A percentile compares a stretch with the other conserved stretches of the same genome.
Evolutionary conservation across 1,140 invertebrate genomes (phyloP).

Genomic region (Druon quercuslanigerum): DNA sequence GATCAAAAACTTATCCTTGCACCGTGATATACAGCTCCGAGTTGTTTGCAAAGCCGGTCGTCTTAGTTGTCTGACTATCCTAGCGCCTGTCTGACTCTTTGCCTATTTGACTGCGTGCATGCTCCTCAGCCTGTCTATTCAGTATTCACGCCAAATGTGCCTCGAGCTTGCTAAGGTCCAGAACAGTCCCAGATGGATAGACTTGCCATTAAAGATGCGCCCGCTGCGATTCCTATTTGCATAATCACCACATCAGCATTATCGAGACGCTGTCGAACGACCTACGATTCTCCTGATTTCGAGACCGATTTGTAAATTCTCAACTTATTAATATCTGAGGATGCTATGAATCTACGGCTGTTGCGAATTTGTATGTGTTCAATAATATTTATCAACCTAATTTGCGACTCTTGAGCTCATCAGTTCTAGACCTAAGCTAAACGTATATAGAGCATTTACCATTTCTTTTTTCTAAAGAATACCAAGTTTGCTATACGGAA

Average conservation of each 20-base stretch:
- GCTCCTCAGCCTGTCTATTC: slow-evolving; percentile 49
- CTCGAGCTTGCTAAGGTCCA: slow-evolving; percentile 37
- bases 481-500: no score
- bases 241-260: slow-evolving; percentile 65
- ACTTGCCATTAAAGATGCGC: slow-evolving; percentile 69
- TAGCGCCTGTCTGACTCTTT: slow-evolving; percentile 49
- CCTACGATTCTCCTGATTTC: no score
- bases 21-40: slow-evolving; percentile 68
- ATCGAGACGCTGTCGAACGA: slow-evolving; percentile 50
- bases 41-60: slow-evolving; percentile 56
- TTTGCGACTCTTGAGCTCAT: no score
- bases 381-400: no score
- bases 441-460: no score
- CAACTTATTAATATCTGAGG: no score
- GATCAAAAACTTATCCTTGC: slow-evolving; percentile 72
- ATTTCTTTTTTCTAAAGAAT: no score
- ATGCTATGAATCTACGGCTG: no score
- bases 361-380: no score
- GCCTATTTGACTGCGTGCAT: slow-evolving; percentile 54
- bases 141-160: slow-evolving; percentile 32
- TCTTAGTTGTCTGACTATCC: slow-evolving; percentile 49
- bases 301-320: no score
- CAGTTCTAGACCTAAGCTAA: no score
- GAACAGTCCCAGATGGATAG: slow-evolving; percentile 32
- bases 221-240: slow-evolving; percentile 71